phyloP scores from a whole-genome alignment of 1,140 invertebrate species.

The Harpegnathos saltator region DNA sequence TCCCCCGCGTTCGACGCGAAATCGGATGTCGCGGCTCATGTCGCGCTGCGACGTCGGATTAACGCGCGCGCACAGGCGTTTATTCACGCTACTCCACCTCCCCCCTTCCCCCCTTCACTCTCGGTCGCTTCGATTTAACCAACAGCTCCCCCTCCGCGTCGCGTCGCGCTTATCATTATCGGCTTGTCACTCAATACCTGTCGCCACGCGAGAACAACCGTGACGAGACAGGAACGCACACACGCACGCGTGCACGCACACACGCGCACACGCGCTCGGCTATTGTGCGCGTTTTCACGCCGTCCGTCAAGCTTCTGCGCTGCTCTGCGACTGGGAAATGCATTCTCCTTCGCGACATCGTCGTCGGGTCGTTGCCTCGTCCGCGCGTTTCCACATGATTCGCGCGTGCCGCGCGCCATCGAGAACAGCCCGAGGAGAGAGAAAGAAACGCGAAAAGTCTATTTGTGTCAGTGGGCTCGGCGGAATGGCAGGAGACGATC shows the following conservation, averaged over 20 bases:
- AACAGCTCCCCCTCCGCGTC: slow-evolving; percentile 27
- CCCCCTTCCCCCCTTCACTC: too few relatives aligned
- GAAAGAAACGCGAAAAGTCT: not conserved
- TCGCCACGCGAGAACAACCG: slow-evolving; percentile 1
- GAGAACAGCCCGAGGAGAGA: not conserved
- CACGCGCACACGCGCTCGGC: not conserved
- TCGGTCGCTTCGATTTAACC: slow-evolving; percentile 54
- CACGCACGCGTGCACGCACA: too few relatives aligned
- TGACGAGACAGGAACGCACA: slow-evolving; percentile 5
- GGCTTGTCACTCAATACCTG: slow-evolving; percentile 60
- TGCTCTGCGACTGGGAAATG: slow-evolving; percentile 4
- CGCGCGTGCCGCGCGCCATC: slow-evolving; percentile 8
- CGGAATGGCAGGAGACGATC: too few relatives aligned
- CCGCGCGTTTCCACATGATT: slow-evolving; percentile 17
- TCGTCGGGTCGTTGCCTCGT: slow-evolving; percentile 7
- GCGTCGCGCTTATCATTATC: slow-evolving; percentile 63
- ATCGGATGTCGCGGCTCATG: not conserved
- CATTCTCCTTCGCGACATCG: not conserved
- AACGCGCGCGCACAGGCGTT: slow-evolving; percentile 40
- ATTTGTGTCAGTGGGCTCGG: too few relatives aligned
- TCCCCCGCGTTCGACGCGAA: too few relatives aligned
- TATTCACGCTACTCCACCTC: slow-evolving; percentile 35
- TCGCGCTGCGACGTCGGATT: slow-evolving; percentile 23
- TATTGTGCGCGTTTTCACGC: slow-evolving; percentile 40
- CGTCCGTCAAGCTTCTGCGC: slow-evolving; percentile 12